Evolutionary conservation across 35 echinoderm and acorn worm genomes (phyloP).

Genomic region (Heliocidaris tuberculata): DNA sequence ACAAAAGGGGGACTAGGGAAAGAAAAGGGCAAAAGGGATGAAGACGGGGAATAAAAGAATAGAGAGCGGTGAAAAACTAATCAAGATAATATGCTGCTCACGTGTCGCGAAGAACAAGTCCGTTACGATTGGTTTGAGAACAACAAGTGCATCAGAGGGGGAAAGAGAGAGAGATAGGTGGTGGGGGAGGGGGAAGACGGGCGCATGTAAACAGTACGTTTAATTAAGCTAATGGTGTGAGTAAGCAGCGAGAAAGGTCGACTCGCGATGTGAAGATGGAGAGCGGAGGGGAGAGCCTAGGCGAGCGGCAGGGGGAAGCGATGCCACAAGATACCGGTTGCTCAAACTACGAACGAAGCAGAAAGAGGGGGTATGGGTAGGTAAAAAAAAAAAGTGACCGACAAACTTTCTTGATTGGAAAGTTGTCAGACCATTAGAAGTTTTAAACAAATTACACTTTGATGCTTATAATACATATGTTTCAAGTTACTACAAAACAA

Average conservation of each 20-base stretch:
- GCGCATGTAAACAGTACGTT: constrained; percentile 29
- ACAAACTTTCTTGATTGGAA: too few species aligned
- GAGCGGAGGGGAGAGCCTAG: not conserved
- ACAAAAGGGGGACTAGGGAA: not conserved
- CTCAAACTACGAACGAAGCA: too few species aligned
- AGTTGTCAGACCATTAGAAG: too few species aligned
- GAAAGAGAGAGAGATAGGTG: not conserved
- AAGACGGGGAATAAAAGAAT: constrained; percentile 3
- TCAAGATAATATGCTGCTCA: constrained; percentile 33
- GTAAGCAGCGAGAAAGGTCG: not conserved
- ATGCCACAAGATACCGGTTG: too few species aligned
- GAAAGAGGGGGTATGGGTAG: too few species aligned
- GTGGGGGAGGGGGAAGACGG: not conserved
- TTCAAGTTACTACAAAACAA: too few species aligned
- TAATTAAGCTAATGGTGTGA: constrained; percentile 37
- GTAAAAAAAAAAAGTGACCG: too few species aligned
- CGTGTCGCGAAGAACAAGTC: constrained; percentile 18
- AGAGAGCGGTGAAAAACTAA: constrained; percentile 26
- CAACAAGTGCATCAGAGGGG: constrained; percentile 8
- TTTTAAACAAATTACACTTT: too few species aligned
- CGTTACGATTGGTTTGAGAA: not conserved
- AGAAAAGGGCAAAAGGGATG: not conserved
- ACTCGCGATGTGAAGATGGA: not conserved
- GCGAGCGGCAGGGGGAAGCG: not conserved
- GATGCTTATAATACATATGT: too few species aligned